Evolutionary conservation across 1,140 invertebrate genomes (phyloP), one percentile per base, ranked within the genome.

Genomic region (Drosophila kikkawai): DNA sequence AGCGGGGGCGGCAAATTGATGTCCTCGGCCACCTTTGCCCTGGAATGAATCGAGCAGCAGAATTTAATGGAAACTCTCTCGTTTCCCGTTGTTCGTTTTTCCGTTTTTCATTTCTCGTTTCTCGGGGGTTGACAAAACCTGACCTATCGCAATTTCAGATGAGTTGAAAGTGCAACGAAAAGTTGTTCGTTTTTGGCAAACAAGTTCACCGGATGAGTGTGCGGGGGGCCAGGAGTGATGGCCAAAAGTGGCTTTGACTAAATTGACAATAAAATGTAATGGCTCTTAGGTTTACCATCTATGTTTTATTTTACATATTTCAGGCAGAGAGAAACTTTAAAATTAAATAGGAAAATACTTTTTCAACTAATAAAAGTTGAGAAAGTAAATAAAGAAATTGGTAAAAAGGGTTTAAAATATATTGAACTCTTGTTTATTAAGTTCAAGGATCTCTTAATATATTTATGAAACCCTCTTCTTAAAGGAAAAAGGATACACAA

Each of bases 91-190:
- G 19, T 19, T 17, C 51, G 51, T 55, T 55, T 36, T 36, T 53
- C 7, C 7, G 3, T 36, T 48, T 48, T 13, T 13, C 13, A 7
- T 48, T 50, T 29, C 4, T 22, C 51, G 7, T 2, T 55, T 37
- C 26, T 55, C 17, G 4, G 63, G 19, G 29, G 57, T 61, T 66
- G 57, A 37, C 67, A 68, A 26, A 67, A 68, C 48, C 47, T 68
- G 63, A 67, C 67, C 63, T 70, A 68, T 70, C 67, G 47, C 67
- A 70, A 67, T 68, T 70, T 67, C 67, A 45, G 37, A 37, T 45
- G 48, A 45, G 67, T 70, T 70, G 61, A 29, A 48, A 53, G 63
- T 66, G 57, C 37, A 51, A 41, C 48, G 29, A 34, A 51, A 61
- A 50, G 34, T 50, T 66, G 19, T 53, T 42, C 60, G 9, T 66